Base-by-base conservation (phyloP, 2,888 invertebrate species). In the Himalopsyche anomala region DNA sequence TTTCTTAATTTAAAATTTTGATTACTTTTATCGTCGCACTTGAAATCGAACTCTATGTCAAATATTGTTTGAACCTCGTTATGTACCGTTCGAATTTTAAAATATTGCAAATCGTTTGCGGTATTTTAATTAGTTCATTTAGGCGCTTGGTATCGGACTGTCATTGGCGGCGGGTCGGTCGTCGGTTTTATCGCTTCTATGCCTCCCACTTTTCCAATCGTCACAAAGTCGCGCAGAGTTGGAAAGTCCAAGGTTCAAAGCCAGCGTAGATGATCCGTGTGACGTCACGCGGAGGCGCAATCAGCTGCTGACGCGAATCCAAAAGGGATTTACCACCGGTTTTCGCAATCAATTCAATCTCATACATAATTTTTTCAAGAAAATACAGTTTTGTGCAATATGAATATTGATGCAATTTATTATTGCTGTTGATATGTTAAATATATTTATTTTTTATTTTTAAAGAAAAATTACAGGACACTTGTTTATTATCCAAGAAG, bases 181-280 rank as follows among this genome's bases (percentile, higher is more conserved):
- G 51, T 79, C 62, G 11, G 36, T 56, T 85, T 85, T 83, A 80
- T 80, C 80, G 42, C 17, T n/a, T 40, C n/a, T 40, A 28, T 42
- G n/a, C 81, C 51, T 54, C 82, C 74, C 74, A 38, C 84, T 55
- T 42, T 56, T 56, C 4, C 19, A 19, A 19, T 55, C 80, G 84
- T 55, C 38, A 38, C 62, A 36, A 56, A 62, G 56, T 40, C 55
- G 62, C 54, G 69, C 36, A 74, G 28, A 51, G 82, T 69, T 83
- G 83, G 85, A 85, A 83, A 83, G 85, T 85, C 85, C 85, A 85
- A 85, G 85, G 85, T 81, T 85, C 62, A 40, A 69, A 28, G n/a
- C 82, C 40, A 40, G 55, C 12, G 12, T 9, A 36, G 38, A 38
- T 81, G 38, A n/a, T n/a, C 79, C 80, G 54, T 11, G n/a, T 80